Conservation (phyloP, 2,888 invertebrate species). For the Iselma pallidipennis region DNA sequence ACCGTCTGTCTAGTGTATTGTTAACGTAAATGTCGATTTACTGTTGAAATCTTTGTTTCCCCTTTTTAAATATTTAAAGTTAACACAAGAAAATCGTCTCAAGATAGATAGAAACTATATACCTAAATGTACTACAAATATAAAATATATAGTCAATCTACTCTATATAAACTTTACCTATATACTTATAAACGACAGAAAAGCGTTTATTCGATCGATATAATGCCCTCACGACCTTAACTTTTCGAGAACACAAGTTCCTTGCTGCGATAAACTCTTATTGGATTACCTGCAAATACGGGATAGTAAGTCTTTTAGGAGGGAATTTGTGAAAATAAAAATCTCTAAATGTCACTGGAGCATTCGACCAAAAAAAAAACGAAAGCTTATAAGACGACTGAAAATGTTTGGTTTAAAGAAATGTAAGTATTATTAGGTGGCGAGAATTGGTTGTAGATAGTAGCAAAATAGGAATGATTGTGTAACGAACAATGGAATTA, state of each 20-base stretch:
- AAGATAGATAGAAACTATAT: no score
- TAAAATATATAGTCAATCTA: no score
- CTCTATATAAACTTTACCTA: background rate
- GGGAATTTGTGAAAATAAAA: constrained; percentile 43
- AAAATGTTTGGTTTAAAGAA: background rate
- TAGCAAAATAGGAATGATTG: background rate
- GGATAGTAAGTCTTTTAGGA: constrained; percentile 41
- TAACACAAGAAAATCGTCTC: no score
- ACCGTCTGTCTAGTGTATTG: background rate
- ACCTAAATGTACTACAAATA: no score
- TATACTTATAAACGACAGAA: background rate
- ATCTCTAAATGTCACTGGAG: constrained; percentile 36
- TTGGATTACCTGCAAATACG: constrained; percentile 47
- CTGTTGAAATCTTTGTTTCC: background rate
- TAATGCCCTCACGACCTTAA: constrained; percentile 33
- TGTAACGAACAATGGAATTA: background rate
- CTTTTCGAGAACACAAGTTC: constrained; percentile 40
- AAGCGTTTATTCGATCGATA: constrained; percentile 38
- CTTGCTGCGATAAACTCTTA: constrained; percentile 45
- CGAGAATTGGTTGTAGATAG: background rate
- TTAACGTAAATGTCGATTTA: background rate
- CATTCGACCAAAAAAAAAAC: constrained; percentile 5
- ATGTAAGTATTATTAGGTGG: background rate
- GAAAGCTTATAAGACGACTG: no score
- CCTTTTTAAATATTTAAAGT: background rate